phyloP scores from a whole-genome alignment of 2,797 vertebrate genomes.

The Urophycis tenuis region DNA sequence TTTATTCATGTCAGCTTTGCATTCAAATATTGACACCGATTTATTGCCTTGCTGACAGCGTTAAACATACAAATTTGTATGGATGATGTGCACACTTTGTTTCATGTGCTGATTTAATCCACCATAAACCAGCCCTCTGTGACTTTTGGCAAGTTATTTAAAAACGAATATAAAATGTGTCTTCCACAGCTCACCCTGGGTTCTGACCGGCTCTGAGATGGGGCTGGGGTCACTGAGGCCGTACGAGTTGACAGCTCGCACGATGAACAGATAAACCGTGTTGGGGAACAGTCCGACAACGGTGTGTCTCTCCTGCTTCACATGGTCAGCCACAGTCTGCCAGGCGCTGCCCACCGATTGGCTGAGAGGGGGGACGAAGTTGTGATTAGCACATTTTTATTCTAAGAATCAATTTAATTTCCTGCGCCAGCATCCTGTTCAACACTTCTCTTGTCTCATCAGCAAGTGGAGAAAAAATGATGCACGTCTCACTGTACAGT shows the following conservation, averaged over 20 bases:
- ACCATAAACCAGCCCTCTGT: not conserved
- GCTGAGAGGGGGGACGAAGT: constrained; percentile 57
- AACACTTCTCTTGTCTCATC: not conserved
- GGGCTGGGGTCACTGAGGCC: constrained; percentile 93
- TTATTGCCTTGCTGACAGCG: not conserved
- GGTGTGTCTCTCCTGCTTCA: constrained; percentile 83
- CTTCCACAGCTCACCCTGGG: constrained; percentile 71
- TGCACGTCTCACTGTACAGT: not conserved
- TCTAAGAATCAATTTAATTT: not conserved
- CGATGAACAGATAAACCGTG: constrained; percentile 89
- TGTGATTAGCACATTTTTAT: not conserved
- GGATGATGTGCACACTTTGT: not conserved
- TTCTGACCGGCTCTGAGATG: constrained; percentile 84
- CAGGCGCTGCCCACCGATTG: constrained; percentile 84
- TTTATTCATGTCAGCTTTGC: not conserved
- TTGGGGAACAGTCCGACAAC: constrained; percentile 79
- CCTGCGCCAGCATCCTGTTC: not conserved
- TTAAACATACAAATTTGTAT: not conserved
- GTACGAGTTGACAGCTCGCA: constrained; percentile 81
- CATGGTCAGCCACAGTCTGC: constrained; percentile 84
- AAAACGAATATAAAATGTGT: not conserved
- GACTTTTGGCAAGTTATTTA: not conserved
- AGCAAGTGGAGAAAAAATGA: not conserved
- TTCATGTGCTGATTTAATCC: not conserved
- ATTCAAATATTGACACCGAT: not conserved